A percentile compares a stretch with the other conserved stretches of the same genome.
These are phyloP conservation scores for Terrapene triunguis DNA, from an alignment of 2,113 vertebrate genomes.

Conservation along the genomic window DNA sequence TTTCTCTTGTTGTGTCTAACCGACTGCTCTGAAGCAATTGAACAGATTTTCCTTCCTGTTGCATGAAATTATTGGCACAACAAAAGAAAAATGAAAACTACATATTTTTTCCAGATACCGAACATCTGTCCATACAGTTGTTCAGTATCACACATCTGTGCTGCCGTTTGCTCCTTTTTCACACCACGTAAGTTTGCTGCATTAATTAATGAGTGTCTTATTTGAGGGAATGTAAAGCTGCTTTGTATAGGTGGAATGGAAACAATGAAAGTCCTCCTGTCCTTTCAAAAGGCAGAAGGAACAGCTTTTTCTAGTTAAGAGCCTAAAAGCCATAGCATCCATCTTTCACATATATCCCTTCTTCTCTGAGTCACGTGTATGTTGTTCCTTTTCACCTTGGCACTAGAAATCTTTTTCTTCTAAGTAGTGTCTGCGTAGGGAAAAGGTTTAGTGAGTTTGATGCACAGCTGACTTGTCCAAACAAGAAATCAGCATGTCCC, in stretches of 20 bases:
- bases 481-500: not conserved
- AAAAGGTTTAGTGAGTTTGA: not conserved
- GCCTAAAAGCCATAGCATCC: not conserved
- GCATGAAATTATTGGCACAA: not conserved
- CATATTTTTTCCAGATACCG: not conserved
- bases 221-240: not conserved
- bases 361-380: not conserved
- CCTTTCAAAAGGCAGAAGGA: not conserved
- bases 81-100: not conserved
- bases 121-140: not conserved
- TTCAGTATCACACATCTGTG: not conserved
- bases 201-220: not conserved
- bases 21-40: not conserved
- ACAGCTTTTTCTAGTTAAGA: not conserved
- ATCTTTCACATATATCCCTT: not conserved
- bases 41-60: not conserved
- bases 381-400: not conserved
- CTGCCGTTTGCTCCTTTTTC: slow-evolving; percentile 4
- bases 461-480: not conserved
- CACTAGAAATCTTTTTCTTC: not conserved
- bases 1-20: not conserved
- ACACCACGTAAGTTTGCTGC: not conserved
- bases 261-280: not conserved
- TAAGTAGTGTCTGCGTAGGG: not conserved
- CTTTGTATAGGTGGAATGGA: not conserved